These are phyloP conservation scores for Smutsia gigantea DNA, from an alignment of 2,797 vertebrate species.

Conservation along the genomic window DNA sequence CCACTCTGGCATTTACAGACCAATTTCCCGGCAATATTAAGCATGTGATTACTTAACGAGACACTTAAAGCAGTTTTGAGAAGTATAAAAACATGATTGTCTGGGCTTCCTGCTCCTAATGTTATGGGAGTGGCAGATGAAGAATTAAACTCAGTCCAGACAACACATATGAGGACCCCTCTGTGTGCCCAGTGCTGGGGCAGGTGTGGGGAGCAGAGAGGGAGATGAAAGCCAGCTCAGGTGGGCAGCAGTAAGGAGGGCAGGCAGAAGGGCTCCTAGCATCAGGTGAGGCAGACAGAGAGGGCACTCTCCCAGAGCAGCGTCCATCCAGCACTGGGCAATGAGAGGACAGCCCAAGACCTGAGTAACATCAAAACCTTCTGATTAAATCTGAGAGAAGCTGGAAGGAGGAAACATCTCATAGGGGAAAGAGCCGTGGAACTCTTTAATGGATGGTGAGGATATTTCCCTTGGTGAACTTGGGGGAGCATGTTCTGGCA, in stretches of 20 bases:
- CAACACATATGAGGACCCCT: accelerated
- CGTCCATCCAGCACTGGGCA: neutral
- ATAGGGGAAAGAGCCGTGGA: too few species aligned
- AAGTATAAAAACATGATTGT: conserved; percentile 59
- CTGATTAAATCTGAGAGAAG: neutral
- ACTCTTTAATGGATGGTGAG: too few species aligned
- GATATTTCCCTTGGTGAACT: accelerated
- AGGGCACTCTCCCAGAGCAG: neutral
- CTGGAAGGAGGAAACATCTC: neutral
- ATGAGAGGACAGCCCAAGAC: neutral
- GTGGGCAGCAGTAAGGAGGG: neutral
- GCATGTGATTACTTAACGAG: conserved; percentile 67
- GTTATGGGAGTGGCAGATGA: neutral
- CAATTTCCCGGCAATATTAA: conserved; percentile 62
- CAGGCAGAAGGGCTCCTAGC: neutral
- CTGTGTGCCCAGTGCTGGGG: accelerated
- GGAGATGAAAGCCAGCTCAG: accelerated
- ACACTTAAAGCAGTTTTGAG: conserved; percentile 65
- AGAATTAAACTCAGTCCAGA: neutral
- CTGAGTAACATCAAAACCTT: neutral
- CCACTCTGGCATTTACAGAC: conserved; percentile 64
- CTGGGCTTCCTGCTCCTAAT: conserved; percentile 25
- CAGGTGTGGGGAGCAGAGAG: neutral
- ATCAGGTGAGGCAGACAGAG: neutral
- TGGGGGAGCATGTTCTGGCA: too few species aligned